A percentile compares a stretch with the other conserved stretches of the same genome.
phyloP scores from a whole-genome alignment of 2,797 vertebrate genomes.

The Clarias laeviceps region DNA sequence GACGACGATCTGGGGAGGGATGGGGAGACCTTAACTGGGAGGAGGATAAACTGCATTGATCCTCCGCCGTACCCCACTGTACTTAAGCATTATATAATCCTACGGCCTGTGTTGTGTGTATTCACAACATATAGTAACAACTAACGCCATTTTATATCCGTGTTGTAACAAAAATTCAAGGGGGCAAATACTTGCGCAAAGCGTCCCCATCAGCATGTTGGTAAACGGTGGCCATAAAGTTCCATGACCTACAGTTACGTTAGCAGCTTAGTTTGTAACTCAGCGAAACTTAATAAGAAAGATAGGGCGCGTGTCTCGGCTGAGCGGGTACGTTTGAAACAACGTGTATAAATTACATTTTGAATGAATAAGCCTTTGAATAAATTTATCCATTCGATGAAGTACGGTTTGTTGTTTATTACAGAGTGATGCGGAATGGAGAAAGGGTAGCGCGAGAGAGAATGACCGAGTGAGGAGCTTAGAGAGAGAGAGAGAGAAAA shows the following conservation, averaged over 20 bases:
- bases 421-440: neutral
- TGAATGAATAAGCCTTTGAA: neutral
- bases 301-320: neutral
- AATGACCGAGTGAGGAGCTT: neutral
- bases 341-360: neutral
- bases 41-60: too few relatives aligned
- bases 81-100: neutral
- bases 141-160: neutral
- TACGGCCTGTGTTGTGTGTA: neutral
- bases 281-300: neutral
- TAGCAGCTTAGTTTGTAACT: neutral
- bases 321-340: neutral
- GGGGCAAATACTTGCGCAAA: neutral
- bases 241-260: neutral
- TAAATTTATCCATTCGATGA: neutral
- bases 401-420: slow-evolving; percentile 4
- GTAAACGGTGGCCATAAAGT: neutral
- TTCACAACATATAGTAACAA: neutral
- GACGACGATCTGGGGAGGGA: too few relatives aligned
- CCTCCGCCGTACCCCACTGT: too few relatives aligned
- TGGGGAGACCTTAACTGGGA: too few relatives aligned
- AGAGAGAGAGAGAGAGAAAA: slow-evolving; percentile 54
- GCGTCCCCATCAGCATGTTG: neutral
- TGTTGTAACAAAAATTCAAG: neutral
- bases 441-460: neutral